A percentile compares a stretch with the other conserved stretches of the same genome.
These are phyloP conservation scores for Spicauda simplicius DNA, from an alignment of 2,888 invertebrate species.

Conservation along the genomic window DNA sequence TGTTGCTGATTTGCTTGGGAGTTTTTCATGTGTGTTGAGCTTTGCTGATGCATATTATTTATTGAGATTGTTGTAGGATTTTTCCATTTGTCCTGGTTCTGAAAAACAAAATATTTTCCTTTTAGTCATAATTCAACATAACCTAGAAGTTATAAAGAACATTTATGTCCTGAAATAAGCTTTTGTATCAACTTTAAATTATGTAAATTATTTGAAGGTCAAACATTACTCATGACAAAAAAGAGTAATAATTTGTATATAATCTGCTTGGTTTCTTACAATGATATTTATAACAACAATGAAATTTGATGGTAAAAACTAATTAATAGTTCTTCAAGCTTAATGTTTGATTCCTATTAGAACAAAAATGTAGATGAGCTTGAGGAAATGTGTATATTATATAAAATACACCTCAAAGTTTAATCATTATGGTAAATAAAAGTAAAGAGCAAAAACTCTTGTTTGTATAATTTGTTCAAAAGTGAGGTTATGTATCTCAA, in stretches of 20 bases:
- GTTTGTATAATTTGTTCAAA: not conserved
- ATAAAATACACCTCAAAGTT: too few relatives aligned
- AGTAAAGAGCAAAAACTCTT: not conserved
- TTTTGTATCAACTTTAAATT: not conserved
- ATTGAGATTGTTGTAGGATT: slow-evolving; percentile 86
- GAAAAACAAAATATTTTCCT: slow-evolving; percentile 59
- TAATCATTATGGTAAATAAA: too few relatives aligned
- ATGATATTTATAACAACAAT: too few relatives aligned
- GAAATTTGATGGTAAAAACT: too few relatives aligned
- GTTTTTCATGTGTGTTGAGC: slow-evolving; percentile 77
- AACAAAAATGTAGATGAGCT: too few relatives aligned
- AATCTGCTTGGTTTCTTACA: too few relatives aligned
- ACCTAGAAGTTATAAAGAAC: not conserved
- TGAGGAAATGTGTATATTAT: too few relatives aligned
- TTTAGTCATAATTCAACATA: not conserved
- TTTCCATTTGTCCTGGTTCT: slow-evolving; percentile 95
- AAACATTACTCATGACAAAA: not conserved
- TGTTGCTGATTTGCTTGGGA: slow-evolving; percentile 83
- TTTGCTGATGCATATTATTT: slow-evolving; percentile 85
- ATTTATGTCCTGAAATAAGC: not conserved
- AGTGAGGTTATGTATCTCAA: slow-evolving; percentile 47
- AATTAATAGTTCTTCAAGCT: too few relatives aligned
- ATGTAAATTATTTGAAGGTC: not conserved
- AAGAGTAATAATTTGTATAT: too few relatives aligned
- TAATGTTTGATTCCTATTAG: too few relatives aligned